phyloP scores from a whole-genome alignment of 1,140 invertebrate genomes.

The Drosophila arawakana region DNA sequence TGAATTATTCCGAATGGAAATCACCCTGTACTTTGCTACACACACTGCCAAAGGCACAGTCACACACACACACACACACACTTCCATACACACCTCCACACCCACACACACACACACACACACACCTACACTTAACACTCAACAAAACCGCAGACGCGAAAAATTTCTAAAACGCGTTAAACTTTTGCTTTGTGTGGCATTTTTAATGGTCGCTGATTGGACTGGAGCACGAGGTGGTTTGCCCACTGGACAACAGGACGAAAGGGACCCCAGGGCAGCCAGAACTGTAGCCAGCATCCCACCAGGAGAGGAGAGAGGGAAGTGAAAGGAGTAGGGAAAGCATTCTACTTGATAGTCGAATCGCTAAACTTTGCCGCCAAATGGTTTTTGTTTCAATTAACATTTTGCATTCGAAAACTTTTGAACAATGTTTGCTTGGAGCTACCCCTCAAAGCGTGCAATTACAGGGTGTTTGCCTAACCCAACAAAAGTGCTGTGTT shows the following conservation, averaged over 20 bases:
- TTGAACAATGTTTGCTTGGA: constrained; percentile 77
- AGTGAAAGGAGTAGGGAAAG: constrained; percentile 16
- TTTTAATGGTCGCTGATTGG: constrained; percentile 72
- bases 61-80: background rate
- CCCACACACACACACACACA: constrained; percentile 18
- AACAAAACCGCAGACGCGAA: constrained; percentile 33
- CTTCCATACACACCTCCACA: background rate
- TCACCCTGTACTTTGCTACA: background rate
- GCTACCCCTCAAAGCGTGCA: constrained; percentile 25
- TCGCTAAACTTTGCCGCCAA: constrained; percentile 76
- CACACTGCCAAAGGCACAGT: too few species aligned
- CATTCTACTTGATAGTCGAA: constrained; percentile 36
- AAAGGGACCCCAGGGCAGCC: background rate
- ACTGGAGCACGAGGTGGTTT: background rate
- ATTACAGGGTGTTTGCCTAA: background rate
- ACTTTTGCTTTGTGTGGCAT: constrained; percentile 70
- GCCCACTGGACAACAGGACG: constrained; percentile 17
- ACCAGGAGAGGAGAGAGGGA: background rate
- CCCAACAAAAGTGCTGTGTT: background rate
- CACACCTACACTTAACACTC: constrained; percentile 12
- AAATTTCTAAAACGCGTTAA: constrained; percentile 68
- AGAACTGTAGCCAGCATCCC: background rate
- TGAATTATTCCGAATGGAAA: background rate
- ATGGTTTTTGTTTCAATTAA: constrained; percentile 81
- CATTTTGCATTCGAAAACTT: constrained; percentile 79